Evolutionary conservation across 2,797 vertebrate genomes (phyloP).

Genomic region (Coracias cyanogaster): DNA sequence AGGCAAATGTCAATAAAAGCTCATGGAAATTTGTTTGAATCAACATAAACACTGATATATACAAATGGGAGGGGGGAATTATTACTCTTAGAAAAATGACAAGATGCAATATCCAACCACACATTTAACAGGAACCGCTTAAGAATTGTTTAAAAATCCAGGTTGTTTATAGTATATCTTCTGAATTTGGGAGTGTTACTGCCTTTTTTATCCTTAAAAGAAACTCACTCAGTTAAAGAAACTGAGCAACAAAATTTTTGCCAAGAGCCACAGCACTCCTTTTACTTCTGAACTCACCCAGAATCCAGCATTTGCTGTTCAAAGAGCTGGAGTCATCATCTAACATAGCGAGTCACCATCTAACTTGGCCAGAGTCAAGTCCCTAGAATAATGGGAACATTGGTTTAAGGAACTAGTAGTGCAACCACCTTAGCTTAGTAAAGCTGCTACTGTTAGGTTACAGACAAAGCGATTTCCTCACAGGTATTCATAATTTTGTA

Average conservation of each 20-base stretch:
- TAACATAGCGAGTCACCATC: neutral
- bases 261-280: neutral
- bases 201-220: neutral
- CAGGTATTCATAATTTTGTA: neutral
- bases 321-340: neutral
- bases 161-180: neutral
- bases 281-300: neutral
- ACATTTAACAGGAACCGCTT: neutral
- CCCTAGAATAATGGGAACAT: neutral
- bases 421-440: neutral
- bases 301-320: neutral
- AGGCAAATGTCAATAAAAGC: neutral
- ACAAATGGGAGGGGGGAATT: neutral
- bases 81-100: neutral
- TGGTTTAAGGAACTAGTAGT: neutral
- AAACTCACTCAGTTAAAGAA: neutral
- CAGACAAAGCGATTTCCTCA: neutral
- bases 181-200: neutral
- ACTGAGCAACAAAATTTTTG: neutral
- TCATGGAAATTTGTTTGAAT: neutral
- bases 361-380: accelerated
- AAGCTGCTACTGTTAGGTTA: neutral
- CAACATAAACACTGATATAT: neutral
- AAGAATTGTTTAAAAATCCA: neutral
- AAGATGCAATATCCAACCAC: neutral